Evolutionary conservation across 2,797 vertebrate species (phyloP).

Genomic region (Gymnothorax reevesii): DNA sequence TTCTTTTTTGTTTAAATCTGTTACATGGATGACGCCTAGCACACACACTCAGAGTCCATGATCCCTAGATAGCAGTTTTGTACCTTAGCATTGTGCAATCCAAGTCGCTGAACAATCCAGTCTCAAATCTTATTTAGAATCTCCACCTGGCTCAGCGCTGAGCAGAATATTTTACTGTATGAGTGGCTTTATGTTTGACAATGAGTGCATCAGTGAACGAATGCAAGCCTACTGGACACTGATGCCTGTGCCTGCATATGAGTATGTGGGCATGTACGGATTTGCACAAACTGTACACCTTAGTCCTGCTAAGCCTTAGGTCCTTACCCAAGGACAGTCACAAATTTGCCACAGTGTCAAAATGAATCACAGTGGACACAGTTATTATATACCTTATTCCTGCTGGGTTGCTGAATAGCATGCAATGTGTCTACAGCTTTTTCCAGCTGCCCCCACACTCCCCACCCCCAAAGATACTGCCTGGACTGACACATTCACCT

Average conservation of each 20-base stretch:
- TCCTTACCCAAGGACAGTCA: neutral
- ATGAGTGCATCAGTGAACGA: neutral
- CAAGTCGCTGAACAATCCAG: neutral
- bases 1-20: no score
- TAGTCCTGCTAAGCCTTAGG: neutral
- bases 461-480: constrained; percentile 4
- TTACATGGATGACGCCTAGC: no score
- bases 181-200: neutral
- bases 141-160: neutral
- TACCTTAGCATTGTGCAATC: neutral
- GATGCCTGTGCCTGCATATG: neutral
- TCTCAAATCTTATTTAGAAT: constrained; percentile 4
- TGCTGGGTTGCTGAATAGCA: neutral
- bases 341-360: neutral
- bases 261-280: neutral
- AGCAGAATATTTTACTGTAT: neutral
- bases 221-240: no score
- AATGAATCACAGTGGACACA: neutral
- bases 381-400: neutral
- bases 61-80: neutral
- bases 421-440: neutral
- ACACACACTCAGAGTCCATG: neutral
- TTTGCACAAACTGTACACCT: neutral
- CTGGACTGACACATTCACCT: constrained; percentile 17
- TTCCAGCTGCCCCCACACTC: neutral